phyloP scores from a whole-genome alignment of 1,140 invertebrate species.

The Homalodisca vitripennis region DNA sequence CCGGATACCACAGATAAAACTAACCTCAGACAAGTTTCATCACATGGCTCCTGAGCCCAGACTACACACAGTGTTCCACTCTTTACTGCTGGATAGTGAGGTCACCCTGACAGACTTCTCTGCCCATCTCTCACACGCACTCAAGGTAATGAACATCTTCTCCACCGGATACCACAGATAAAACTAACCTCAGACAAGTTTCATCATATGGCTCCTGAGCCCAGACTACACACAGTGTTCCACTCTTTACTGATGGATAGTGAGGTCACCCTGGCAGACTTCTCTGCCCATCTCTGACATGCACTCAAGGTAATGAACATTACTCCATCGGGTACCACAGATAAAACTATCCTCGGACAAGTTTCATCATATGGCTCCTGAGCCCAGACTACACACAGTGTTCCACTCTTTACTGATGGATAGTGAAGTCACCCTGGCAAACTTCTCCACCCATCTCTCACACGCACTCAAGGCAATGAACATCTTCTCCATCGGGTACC shows the following conservation, averaged over 20 bases:
- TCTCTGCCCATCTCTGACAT: too few relatives aligned
- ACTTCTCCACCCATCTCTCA: slow-evolving; percentile 2
- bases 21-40: too few relatives aligned
- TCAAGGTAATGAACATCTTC: too few relatives aligned
- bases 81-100: not conserved
- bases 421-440: not conserved
- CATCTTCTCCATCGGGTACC: too few relatives aligned
- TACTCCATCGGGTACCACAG: too few relatives aligned
- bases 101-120: not conserved
- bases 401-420: not conserved
- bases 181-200: too few relatives aligned
- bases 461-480: not conserved
- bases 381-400: slow-evolving; percentile 11
- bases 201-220: too few relatives aligned
- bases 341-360: too few relatives aligned
- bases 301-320: slow-evolving; percentile 14
- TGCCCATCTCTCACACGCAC: not conserved
- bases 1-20: too few relatives aligned
- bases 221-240: not conserved
- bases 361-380: too few relatives aligned
- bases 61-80: not conserved
- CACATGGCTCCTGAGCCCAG: too few relatives aligned
- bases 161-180: too few relatives aligned
- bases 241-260: not conserved
- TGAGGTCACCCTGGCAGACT: not conserved